These are phyloP conservation scores for Eremophila alpestris DNA, from an alignment of 2,797 vertebrate genomes.

Conservation along the genomic window DNA sequence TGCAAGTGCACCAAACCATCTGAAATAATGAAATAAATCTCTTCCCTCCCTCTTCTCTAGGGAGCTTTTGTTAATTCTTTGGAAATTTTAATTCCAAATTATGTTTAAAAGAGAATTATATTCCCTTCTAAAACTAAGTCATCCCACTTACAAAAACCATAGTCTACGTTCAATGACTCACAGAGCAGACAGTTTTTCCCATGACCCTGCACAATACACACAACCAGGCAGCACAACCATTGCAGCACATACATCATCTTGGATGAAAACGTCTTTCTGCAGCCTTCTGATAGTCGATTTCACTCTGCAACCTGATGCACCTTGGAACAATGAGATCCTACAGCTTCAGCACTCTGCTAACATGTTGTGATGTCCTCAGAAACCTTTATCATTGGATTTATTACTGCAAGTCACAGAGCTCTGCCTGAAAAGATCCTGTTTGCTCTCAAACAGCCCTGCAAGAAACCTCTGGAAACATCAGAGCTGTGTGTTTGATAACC, in stretches of 20 bases:
- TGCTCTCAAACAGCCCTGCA: not conserved
- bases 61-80: not conserved
- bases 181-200: not conserved
- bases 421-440: not conserved
- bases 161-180: not conserved
- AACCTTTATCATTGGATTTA: not conserved
- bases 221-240: not conserved
- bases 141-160: not conserved
- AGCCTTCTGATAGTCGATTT: not conserved
- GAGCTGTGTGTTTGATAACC: not conserved
- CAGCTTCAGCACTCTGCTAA: not conserved
- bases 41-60: not conserved
- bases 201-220: not conserved
- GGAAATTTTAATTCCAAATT: not conserved
- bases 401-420: not conserved
- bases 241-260: not conserved
- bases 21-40: not conserved
- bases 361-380: rapidly evolving
- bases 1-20: not conserved
- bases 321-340: not conserved
- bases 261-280: not conserved
- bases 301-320: not conserved
- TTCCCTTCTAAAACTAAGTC: not conserved
- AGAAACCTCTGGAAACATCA: not conserved
- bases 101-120: not conserved